A percentile compares a stretch with the other conserved stretches of the same genome.
Conservation (phyloP, 2,888 invertebrate species). For the Pyrrhosoma nymphula region DNA sequence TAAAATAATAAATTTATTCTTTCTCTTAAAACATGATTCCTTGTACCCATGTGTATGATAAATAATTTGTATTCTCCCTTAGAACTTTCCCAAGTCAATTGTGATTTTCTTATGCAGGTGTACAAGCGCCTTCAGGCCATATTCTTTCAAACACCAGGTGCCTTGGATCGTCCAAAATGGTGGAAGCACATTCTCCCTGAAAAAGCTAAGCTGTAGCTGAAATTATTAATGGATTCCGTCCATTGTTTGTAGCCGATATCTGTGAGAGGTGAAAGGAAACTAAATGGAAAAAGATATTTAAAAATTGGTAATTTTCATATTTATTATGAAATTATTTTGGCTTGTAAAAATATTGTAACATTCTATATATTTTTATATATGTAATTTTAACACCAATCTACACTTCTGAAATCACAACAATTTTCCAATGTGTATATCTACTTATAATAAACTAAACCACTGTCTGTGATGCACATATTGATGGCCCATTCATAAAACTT, state of each 20-base stretch:
- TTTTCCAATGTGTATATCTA: not conserved
- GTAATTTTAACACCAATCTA: not conserved
- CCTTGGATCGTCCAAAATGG: conserved; percentile 86
- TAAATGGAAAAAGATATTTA: not conserved
- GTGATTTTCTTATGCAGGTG: conserved; percentile 79
- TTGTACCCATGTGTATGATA: no score
- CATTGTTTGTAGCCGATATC: not conserved
- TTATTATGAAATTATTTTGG: not conserved
- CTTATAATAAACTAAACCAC: not conserved
- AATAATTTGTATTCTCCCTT: no score
- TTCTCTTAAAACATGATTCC: no score
- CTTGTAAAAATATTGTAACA: not conserved
- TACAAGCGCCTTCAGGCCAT: conserved; percentile 87
- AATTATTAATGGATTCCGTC: not conserved
- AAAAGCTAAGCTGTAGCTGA: conserved; percentile 45
- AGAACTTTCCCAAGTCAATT: not conserved
- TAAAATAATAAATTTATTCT: no score
- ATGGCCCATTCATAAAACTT: not conserved
- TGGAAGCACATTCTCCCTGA: conserved; percentile 81
- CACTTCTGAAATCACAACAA: not conserved
- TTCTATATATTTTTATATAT: not conserved
- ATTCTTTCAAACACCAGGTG: conserved; percentile 85
- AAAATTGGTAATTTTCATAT: not conserved
- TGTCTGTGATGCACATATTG: not conserved
- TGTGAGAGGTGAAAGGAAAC: not conserved